phyloP scores from a whole-genome alignment of 1,140 invertebrate genomes.

The Medauroidea extradentata region DNA sequence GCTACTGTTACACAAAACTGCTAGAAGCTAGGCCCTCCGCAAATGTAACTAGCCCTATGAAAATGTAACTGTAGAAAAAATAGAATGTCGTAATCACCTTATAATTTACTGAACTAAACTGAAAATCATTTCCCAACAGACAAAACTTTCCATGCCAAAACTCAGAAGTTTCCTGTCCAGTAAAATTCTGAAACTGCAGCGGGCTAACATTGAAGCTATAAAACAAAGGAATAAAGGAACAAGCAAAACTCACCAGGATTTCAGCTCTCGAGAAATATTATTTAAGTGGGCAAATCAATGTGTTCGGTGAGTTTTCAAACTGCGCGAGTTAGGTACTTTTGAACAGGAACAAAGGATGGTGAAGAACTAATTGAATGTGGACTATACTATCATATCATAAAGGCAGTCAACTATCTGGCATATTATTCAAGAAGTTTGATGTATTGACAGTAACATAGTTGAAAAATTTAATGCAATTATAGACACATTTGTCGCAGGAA shows the following conservation, averaged over 20 bases:
- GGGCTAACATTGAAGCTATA: background rate
- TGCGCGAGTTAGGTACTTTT: constrained; percentile 9
- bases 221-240: background rate
- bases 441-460: constrained; percentile 14
- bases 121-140: background rate
- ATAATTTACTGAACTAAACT: constrained; percentile 17
- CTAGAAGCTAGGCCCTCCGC: constrained; percentile 22
- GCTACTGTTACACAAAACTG: constrained; percentile 27
- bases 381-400: constrained; percentile 8
- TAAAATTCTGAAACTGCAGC: background rate
- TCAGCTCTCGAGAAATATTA: background rate
- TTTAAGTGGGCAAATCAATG: background rate
- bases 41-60: too few species aligned
- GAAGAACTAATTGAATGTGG: constrained; percentile 12
- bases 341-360: background rate
- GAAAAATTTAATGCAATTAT: constrained; percentile 16
- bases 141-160: background rate
- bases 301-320: background rate
- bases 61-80: constrained; percentile 25
- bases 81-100: constrained; percentile 27
- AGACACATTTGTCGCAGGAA: constrained; percentile 16
- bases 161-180: background rate
- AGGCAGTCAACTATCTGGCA: constrained; percentile 10
- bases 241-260: background rate
- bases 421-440: constrained; percentile 8